These are phyloP conservation scores for Penaeus japonicus DNA, from an alignment of 1,140 invertebrate genomes.

Conservation along the genomic window DNA sequence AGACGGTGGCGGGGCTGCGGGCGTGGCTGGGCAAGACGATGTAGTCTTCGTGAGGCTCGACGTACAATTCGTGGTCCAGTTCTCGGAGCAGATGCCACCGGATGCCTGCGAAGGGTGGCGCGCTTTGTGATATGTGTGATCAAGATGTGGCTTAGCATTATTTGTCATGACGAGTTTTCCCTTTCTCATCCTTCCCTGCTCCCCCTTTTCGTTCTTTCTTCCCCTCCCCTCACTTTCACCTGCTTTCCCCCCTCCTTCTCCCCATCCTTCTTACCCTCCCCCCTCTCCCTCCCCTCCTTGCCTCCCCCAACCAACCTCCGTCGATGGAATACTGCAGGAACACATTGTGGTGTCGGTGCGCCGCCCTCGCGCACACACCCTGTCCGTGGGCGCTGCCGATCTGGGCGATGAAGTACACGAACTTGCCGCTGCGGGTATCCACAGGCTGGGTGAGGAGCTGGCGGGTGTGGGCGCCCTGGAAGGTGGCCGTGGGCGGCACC, in stretches of 20 bases:
- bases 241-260: no score
- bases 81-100: conserved; percentile 65
- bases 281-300: no score
- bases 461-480: conserved; percentile 62
- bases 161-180: no score
- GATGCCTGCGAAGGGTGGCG: conserved; percentile 62
- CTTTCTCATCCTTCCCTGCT: no score
- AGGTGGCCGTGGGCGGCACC: conserved; percentile 62
- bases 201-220: no score
- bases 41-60: conserved; percentile 62
- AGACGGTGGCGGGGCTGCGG: background rate
- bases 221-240: no score
- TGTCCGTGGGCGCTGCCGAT: conserved; percentile 40
- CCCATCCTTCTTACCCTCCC: no score
- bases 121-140: no score
- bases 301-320: conserved; percentile 25
- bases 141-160: no score
- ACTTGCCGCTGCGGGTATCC: conserved; percentile 64
- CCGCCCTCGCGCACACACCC: conserved; percentile 19
- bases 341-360: conserved; percentile 49
- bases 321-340: conserved; percentile 55
- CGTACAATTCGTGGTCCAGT: conserved; percentile 63
- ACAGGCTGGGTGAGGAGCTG: conserved; percentile 62
- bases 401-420: conserved; percentile 54
- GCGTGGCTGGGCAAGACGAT: conserved; percentile 62